Evolutionary conservation across 2,888 invertebrate genomes (phyloP).

Genomic region (Spodoptera littoralis): DNA sequence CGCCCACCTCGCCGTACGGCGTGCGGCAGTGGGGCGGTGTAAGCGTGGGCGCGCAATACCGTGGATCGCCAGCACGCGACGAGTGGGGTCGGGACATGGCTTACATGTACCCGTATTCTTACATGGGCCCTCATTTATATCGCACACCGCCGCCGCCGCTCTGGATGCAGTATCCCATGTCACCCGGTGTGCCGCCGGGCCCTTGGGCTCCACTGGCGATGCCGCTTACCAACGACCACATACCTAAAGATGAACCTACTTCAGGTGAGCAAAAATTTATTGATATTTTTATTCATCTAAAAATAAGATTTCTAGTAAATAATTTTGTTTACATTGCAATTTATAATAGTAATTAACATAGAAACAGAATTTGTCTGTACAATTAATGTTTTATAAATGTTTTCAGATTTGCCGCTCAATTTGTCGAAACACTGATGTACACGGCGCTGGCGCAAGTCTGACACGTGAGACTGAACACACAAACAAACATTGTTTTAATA

Average conservation of each 20-base stretch:
- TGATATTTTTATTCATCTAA: too few species aligned
- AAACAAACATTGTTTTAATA: conserved; percentile 64
- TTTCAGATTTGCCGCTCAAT: conserved; percentile 96
- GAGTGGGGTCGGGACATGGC: conserved; percentile 74
- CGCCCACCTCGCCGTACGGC: conserved; percentile 68
- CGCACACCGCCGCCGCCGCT: conserved; percentile 78
- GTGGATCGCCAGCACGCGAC: conserved; percentile 65
- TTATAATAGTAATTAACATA: too few species aligned
- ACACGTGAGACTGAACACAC: conserved; percentile 76
- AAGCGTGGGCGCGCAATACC: conserved; percentile 59
- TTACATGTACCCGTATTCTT: conserved; percentile 81
- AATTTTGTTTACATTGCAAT: too few species aligned
- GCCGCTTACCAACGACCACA: conserved; percentile 83
- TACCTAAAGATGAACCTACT: conserved; percentile 89
- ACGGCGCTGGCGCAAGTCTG: conserved; percentile 68
- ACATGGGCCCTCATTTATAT: conserved; percentile 79
- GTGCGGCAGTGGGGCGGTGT: conserved; percentile 56
- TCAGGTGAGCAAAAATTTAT: conserved; percentile 78
- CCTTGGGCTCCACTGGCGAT: conserved; percentile 88
- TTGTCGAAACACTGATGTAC: conserved; percentile 93
- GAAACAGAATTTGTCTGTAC: too few species aligned
- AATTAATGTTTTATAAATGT: conserved; percentile 1
- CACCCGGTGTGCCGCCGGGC: conserved; percentile 81
- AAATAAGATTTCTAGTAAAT: too few species aligned
- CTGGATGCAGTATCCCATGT: conserved; percentile 86